Evolutionary conservation across 2,113 vertebrate genomes (phyloP), one percentile per base, ranked within the genome.

Genomic region (Cheilinus undulatus): DNA sequence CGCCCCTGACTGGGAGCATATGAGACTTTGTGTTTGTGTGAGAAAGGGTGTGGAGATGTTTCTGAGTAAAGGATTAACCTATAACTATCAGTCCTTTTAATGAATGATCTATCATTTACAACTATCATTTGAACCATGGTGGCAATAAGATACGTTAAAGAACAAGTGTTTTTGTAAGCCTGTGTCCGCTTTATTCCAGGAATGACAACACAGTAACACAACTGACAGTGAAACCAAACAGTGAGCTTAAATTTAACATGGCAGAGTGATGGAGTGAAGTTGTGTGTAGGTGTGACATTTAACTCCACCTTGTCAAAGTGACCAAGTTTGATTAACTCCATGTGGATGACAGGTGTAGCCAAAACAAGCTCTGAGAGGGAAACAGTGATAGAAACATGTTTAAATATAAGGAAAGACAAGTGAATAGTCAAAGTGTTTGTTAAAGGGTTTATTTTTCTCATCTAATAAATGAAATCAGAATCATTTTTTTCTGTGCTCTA

Each of bases 281-380:
- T 26, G 63, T 56, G 73, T 69, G 22, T 60, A 57, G 14, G 67
- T 86, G 88, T 66, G 74, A 90, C 50, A 88, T 90, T 91, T 60
- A 69, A 49, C 78, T 82, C 48, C 68, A 62, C 40, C 23, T 34
- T 76, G 78, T 34, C 32, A 84, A 78, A 89, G 73, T 78, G 77
- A 75, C 20, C 0, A 27, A 74, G 66, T n/a, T 64, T 69, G 38
- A 70, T 70, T 56, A 70, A 34, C 30, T 70, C 24, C 46, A 49
- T 79, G 58, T 69, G 70, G 62, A 65, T 49, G 49, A 42, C 76
- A 64, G 50, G 26, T 22, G 30, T 10, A 14, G 23, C 46, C 64
- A 52, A 68, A 65, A 62, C 49, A 50, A 49, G 42, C 15, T 24
- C 12, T 13, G 8, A 22, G 4, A 38, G 43, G 15, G 8, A 34